Conservation (phyloP, 2,888 invertebrate species). For the Protonemura montana region DNA sequence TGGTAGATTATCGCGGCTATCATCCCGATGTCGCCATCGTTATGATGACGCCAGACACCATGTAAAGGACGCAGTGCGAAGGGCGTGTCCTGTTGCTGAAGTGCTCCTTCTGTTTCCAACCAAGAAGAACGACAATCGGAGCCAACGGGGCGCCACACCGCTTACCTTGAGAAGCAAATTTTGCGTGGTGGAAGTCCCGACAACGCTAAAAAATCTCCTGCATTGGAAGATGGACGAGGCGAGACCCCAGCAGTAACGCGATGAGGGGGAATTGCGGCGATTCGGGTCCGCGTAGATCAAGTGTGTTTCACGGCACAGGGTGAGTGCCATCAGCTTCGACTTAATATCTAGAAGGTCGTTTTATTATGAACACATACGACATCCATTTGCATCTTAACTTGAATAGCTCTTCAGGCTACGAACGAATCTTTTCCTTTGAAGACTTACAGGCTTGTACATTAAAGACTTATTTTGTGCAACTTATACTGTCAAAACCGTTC, state of each 20-base stretch:
- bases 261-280: too few relatives aligned
- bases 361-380: too few relatives aligned
- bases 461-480: too few relatives aligned
- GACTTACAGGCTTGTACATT: too few relatives aligned
- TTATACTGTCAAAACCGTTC: too few relatives aligned
- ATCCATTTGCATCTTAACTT: too few relatives aligned
- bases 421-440: too few relatives aligned
- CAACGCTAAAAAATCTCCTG: slow-evolving; percentile 71
- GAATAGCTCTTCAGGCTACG: too few relatives aligned
- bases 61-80: background rate
- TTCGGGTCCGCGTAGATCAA: too few relatives aligned
- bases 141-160: slow-evolving; percentile 67
- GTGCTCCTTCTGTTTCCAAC: slow-evolving; percentile 61
- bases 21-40: background rate
- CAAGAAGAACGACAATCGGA: slow-evolving; percentile 63
- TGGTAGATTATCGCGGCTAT: background rate
- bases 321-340: too few relatives aligned
- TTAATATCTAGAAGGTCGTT: too few relatives aligned
- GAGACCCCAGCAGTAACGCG: slow-evolving; percentile 78
- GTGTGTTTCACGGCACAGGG: too few relatives aligned
- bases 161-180: slow-evolving; percentile 70
- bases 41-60: background rate
- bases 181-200: slow-evolving; percentile 67
- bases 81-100: slow-evolving; percentile 55
- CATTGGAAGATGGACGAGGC: slow-evolving; percentile 74